These are phyloP conservation scores for Meiosimyza platycephala DNA, from an alignment of 2,888 invertebrate genomes.

Conservation along the genomic window DNA sequence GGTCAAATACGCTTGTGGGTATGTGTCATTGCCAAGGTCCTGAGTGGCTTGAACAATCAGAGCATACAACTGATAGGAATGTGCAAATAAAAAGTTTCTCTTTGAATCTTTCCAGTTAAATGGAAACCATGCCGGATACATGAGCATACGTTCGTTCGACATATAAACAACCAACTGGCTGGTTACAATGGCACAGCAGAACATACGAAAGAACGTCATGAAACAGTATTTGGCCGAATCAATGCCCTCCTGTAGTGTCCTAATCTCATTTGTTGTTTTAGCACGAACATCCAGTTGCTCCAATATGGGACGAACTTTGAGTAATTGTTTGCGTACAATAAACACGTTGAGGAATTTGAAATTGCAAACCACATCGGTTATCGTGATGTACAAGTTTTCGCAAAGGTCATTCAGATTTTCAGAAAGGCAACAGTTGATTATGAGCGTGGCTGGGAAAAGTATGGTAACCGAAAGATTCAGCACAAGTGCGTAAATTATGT, in stretches of 20 bases:
- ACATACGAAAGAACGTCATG: conserved; percentile 35
- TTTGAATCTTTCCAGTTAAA: conserved; percentile 54
- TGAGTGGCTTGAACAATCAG: conserved; percentile 42
- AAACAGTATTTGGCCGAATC: conserved; percentile 43
- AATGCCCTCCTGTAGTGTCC: conserved; percentile 43
- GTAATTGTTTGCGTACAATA: conserved; percentile 46
- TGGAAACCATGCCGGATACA: conserved; percentile 58
- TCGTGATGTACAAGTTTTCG: conserved; percentile 49
- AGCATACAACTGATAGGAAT: conserved; percentile 45
- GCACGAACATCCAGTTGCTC: conserved; percentile 52
- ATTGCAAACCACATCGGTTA: conserved; percentile 47
- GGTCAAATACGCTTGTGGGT: conserved; percentile 55
- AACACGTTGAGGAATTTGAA: conserved; percentile 53
- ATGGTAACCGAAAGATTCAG: conserved; percentile 46
- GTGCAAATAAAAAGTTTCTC: conserved; percentile 44
- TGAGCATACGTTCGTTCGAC: conserved; percentile 44
- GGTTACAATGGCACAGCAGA: conserved; percentile 31
- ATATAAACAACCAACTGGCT: conserved; percentile 45
- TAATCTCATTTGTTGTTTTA: conserved; percentile 43
- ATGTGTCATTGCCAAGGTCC: conserved; percentile 52
- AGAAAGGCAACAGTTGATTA: conserved; percentile 48
- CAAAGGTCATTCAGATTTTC: conserved; percentile 51
- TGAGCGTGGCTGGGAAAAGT: conserved; percentile 45
- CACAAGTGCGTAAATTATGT: conserved; percentile 48
- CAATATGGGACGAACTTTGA: conserved; percentile 47